A percentile compares a stretch with the other conserved stretches of the same genome.
Conservation (phyloP, 2,113 vertebrate genomes). For the Willisornis vidua region DNA sequence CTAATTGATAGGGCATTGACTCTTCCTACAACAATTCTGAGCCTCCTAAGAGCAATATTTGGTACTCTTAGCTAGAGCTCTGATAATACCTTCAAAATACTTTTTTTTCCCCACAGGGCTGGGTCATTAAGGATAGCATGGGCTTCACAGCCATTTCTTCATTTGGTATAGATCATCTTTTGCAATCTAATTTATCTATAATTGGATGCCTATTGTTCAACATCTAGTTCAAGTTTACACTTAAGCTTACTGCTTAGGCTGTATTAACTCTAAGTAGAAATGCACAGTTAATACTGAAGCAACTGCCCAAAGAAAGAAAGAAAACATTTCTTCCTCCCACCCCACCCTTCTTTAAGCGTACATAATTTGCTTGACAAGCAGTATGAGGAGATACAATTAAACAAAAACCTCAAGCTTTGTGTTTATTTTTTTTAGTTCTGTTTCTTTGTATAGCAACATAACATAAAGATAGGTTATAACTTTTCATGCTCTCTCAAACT, state of each 20-base stretch:
- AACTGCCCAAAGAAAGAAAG: neutral
- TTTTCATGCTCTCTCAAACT: neutral
- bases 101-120: neutral
- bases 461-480: neutral
- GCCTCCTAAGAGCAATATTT: slow-evolving; percentile 1
- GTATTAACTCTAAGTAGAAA: neutral
- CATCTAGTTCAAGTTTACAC: neutral
- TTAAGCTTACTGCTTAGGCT: neutral
- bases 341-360: rapidly evolving
- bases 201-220: neutral
- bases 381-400: neutral
- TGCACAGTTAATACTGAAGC: neutral
- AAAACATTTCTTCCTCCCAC: neutral
- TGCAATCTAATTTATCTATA: neutral
- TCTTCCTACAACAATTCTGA: slow-evolving; percentile 14
- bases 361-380: neutral
- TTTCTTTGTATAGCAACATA: neutral
- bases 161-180: neutral
- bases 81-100: neutral
- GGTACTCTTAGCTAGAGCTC: neutral
- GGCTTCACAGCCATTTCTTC: neutral
- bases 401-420: neutral
- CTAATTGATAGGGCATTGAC: slow-evolving; percentile 47
- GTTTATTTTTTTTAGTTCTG: neutral
- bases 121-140: neutral